Conservation (phyloP, 2,888 invertebrate genomes). For the Ectemnius continuus region DNA sequence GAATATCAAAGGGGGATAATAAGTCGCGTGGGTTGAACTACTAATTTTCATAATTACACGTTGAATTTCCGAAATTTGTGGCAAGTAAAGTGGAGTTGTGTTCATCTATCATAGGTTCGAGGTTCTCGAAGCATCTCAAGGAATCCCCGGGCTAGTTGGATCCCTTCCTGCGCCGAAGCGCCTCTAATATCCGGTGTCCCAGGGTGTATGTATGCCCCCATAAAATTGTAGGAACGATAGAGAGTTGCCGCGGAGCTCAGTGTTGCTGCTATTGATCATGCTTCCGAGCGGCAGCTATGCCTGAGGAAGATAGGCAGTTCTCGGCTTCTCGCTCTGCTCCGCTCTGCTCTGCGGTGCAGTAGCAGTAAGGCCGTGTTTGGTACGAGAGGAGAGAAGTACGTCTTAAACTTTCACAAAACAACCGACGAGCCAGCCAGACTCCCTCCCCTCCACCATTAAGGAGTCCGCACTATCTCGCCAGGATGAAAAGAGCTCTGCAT, state of each 20-base stretch:
- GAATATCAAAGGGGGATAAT: no score
- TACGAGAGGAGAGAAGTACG: slow-evolving; percentile 1
- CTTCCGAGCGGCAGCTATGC: background rate
- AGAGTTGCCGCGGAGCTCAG: slow-evolving; percentile 1
- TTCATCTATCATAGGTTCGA: slow-evolving; percentile 42
- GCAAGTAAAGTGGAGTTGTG: background rate
- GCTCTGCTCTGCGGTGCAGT: background rate
- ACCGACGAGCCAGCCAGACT: slow-evolving; percentile 17
- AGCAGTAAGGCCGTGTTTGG: background rate
- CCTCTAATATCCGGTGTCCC: slow-evolving; percentile 44
- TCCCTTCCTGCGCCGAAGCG: slow-evolving; percentile 4
- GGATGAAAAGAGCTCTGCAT: slow-evolving; percentile 25
- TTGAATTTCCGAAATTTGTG: slow-evolving; percentile 26
- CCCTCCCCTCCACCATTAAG: slow-evolving; percentile 40
- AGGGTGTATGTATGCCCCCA: slow-evolving; percentile 4
- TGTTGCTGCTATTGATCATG: slow-evolving; percentile 19
- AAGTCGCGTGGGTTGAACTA: no score
- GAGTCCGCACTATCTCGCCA: slow-evolving; percentile 10
- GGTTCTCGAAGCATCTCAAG: slow-evolving; percentile 37
- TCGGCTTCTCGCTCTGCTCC: background rate
- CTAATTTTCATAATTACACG: background rate
- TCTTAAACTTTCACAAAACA: slow-evolving; percentile 31
- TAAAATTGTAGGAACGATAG: slow-evolving; percentile 24
- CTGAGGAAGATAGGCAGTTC: background rate
- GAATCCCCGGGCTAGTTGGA: slow-evolving; percentile 18